These are phyloP conservation scores for Pangasius sanitwongsei DNA, from an alignment of 2,797 vertebrate genomes.

Conservation along the genomic window DNA sequence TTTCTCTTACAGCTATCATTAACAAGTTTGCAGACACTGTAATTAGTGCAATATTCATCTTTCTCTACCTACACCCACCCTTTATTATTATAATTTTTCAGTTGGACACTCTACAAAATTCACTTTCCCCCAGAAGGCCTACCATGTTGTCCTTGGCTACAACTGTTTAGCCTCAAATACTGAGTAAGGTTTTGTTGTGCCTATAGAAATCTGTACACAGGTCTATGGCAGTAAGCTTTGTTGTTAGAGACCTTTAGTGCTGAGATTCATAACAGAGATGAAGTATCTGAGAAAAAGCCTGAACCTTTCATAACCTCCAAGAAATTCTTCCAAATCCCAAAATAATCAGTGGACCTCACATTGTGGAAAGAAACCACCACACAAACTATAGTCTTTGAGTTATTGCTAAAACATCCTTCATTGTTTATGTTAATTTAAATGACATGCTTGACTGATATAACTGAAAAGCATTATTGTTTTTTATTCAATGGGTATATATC, in stretches of 20 bases:
- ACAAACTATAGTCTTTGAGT: slow-evolving; percentile 22
- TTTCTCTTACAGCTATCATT: slow-evolving; percentile 9
- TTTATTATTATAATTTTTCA: slow-evolving; percentile 58
- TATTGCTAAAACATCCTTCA: slow-evolving; percentile 24
- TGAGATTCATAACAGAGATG: slow-evolving; percentile 33
- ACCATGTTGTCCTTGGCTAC: slow-evolving; percentile 69
- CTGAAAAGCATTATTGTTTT: slow-evolving; percentile 4
- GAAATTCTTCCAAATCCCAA: slow-evolving; percentile 42
- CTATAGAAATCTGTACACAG: slow-evolving; percentile 47
- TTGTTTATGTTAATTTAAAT: slow-evolving; percentile 29
- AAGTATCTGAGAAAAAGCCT: slow-evolving; percentile 37
- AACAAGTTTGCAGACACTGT: slow-evolving; percentile 18
- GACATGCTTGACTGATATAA: slow-evolving; percentile 8
- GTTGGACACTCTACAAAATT: slow-evolving; percentile 47
- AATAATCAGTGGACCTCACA: slow-evolving; percentile 49
- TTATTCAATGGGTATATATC: not conserved
- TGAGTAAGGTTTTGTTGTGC: slow-evolving; percentile 65
- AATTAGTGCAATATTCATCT: slow-evolving; percentile 53
- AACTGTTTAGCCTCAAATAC: slow-evolving; percentile 65
- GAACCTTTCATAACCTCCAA: slow-evolving; percentile 35
- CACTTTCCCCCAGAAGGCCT: slow-evolving; percentile 23
- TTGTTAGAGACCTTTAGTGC: slow-evolving; percentile 34
- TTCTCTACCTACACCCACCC: slow-evolving; percentile 43
- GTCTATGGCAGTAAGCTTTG: slow-evolving; percentile 35
- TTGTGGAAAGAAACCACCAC: slow-evolving; percentile 1